A percentile compares a stretch with the other conserved stretches of the same genome.
Conservation (phyloP, 2,888 invertebrate species). For the Thumatha senex region DNA sequence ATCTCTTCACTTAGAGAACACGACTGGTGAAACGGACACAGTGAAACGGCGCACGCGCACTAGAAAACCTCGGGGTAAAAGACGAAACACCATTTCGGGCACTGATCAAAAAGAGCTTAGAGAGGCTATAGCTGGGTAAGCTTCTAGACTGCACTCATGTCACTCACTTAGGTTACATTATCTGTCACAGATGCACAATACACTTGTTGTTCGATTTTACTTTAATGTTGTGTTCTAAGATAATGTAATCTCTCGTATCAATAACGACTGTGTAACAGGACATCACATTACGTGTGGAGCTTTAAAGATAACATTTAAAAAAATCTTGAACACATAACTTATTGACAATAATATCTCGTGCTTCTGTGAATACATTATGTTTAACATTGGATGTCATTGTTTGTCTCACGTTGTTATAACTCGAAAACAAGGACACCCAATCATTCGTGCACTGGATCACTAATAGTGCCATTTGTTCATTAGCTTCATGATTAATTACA, state of each 20-base stretch:
- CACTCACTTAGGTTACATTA: slow-evolving; percentile 68
- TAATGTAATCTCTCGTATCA: slow-evolving; percentile 70
- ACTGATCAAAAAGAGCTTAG: slow-evolving; percentile 95
- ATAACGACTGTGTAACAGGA: slow-evolving; percentile 65
- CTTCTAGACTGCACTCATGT: slow-evolving; percentile 78
- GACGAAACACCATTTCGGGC: slow-evolving; percentile 95
- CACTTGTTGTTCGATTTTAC: slow-evolving; percentile 33
- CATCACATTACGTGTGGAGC: slow-evolving; percentile 76
- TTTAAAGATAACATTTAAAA: slow-evolving; percentile 58
- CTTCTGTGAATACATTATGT: slow-evolving; percentile 78
- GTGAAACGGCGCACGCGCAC: slow-evolving; percentile 88
- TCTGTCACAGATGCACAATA: slow-evolving; percentile 47
- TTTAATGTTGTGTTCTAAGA: slow-evolving; percentile 36
- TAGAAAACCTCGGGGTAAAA: slow-evolving; percentile 90
- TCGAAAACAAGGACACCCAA: slow-evolving; percentile 65
- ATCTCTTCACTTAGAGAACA: slow-evolving; percentile 86
- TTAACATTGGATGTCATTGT: slow-evolving; percentile 76
- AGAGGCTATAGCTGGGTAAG: slow-evolving; percentile 93
- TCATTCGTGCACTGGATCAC: slow-evolving; percentile 76
- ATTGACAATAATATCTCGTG: slow-evolving; percentile 72
- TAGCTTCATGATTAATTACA: slow-evolving; percentile 76
- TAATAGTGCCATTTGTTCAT: slow-evolving; percentile 80
- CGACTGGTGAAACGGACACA: slow-evolving; percentile 81
- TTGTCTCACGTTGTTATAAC: slow-evolving; percentile 44
- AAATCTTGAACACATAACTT: slow-evolving; percentile 72